These are phyloP conservation scores for Ia io DNA, from an alignment of 2,113 vertebrate species.

Conservation along the genomic window DNA sequence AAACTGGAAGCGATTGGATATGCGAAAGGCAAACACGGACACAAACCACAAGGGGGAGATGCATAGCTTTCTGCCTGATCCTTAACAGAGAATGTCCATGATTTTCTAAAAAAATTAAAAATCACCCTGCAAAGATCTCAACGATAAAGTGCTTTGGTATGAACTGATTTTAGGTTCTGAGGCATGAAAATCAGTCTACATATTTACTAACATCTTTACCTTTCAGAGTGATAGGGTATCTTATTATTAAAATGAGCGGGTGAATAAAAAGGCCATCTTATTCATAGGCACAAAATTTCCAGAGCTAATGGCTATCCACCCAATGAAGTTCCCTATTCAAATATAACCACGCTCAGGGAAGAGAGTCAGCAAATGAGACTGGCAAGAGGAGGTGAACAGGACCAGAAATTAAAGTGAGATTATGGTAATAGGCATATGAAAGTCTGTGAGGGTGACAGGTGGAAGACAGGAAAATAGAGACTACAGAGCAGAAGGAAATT, in stretches of 20 bases:
- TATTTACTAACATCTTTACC: not conserved
- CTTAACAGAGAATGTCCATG: not conserved
- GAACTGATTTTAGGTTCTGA: constrained; percentile 6
- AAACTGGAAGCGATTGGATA: not conserved
- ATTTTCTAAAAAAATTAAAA: not conserved
- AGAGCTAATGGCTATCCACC: not conserved
- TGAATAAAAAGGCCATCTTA: not conserved
- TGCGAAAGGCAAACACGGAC: not conserved
- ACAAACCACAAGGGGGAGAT: constrained; percentile 66
- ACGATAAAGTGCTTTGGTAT: not conserved
- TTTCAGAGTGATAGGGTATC: not conserved
- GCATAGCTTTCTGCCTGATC: constrained; percentile 28
- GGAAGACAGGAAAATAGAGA: not conserved
- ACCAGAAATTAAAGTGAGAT: constrained; percentile 4
- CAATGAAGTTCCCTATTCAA: not conserved
- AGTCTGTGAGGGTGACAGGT: not conserved
- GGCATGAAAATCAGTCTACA: not conserved
- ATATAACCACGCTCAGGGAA: not conserved
- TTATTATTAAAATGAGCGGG: not conserved
- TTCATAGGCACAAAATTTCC: not conserved
- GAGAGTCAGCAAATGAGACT: not conserved
- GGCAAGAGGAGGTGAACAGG: not conserved
- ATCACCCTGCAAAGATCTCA: not conserved
- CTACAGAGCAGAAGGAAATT: not conserved
- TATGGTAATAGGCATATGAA: not conserved